Evolutionary conservation across 2,888 invertebrate genomes (phyloP).

Genomic region (Caenorhabditis macrosperma): DNA sequence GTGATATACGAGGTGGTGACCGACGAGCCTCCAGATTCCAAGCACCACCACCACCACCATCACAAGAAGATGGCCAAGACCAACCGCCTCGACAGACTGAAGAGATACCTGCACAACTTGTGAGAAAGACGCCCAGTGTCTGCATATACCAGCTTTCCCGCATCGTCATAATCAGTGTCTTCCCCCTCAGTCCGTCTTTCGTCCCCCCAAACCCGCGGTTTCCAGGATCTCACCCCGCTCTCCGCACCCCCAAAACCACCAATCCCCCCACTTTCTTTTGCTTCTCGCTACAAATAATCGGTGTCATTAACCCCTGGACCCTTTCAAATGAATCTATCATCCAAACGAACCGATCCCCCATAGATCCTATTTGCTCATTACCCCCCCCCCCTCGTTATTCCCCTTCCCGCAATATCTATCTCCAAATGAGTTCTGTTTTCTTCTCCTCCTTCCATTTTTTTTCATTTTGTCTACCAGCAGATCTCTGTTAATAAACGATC

Average conservation of each 20-base stretch:
- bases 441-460: not conserved
- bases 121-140: conserved; percentile 16
- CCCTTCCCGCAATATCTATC: not conserved
- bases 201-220: conserved; percentile 27
- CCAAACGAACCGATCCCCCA: not conserved
- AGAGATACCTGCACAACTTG: conserved; percentile 19
- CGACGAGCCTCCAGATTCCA: not conserved
- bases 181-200: conserved; percentile 43
- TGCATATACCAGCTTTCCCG: conserved; percentile 22
- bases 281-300: conserved; percentile 8
- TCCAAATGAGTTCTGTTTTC: conserved; percentile 8
- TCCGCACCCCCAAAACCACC: not conserved
- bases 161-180: conserved; percentile 7
- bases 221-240: conserved; percentile 38
- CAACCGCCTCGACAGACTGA: conserved; percentile 43
- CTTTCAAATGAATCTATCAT: conserved; percentile 3
- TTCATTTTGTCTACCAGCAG: not conserved
- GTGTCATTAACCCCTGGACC: conserved; percentile 47
- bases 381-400: not conserved
- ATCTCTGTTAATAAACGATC: conserved; percentile 14
- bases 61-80: conserved; percentile 45
- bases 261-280: not conserved
- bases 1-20: conserved; percentile 16
- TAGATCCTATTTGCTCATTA: conserved; percentile 1
- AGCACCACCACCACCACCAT: conserved; percentile 42